A percentile compares a stretch with the other conserved stretches of the same genome.
Evolutionary conservation across 2,113 vertebrate species (phyloP).

Genomic region (Dinomys branickii): DNA sequence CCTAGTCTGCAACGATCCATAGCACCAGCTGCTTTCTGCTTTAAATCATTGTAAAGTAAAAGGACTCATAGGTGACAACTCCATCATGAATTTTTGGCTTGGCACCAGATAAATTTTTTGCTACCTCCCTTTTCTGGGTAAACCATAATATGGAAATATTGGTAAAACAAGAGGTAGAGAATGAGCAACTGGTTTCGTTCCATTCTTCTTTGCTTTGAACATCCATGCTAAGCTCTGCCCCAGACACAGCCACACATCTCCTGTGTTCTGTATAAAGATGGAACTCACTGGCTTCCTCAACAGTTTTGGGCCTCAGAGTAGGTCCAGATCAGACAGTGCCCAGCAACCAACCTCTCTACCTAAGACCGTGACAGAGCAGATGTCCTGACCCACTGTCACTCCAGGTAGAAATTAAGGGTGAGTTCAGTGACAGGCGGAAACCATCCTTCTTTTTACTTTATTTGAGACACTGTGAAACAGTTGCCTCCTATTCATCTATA

Average conservation of each 20-base stretch:
- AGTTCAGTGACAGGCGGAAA: not conserved
- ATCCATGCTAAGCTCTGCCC: not conserved
- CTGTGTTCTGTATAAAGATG: not conserved
- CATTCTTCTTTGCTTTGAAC: not conserved
- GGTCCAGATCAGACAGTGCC: no score
- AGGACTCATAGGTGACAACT: not conserved
- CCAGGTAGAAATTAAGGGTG: not conserved
- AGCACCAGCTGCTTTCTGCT: not conserved
- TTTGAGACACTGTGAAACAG: not conserved
- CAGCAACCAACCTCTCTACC: not conserved
- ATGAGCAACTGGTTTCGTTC: not conserved
- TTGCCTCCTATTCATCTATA: not conserved
- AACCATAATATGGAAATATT: not conserved
- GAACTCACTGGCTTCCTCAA: not conserved
- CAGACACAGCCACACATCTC: accelerated
- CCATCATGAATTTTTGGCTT: not conserved
- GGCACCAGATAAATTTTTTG: not conserved
- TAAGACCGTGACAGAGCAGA: not conserved
- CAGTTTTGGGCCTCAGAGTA: accelerated
- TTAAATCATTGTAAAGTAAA: not conserved
- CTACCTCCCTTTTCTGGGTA: not conserved
- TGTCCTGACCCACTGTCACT: not conserved
- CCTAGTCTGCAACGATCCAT: not conserved
- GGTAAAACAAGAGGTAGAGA: not conserved
- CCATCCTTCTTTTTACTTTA: not conserved